phyloP scores from a whole-genome alignment of 2,113 vertebrate species.

The Gnathonemus echidnorhynchus region DNA sequence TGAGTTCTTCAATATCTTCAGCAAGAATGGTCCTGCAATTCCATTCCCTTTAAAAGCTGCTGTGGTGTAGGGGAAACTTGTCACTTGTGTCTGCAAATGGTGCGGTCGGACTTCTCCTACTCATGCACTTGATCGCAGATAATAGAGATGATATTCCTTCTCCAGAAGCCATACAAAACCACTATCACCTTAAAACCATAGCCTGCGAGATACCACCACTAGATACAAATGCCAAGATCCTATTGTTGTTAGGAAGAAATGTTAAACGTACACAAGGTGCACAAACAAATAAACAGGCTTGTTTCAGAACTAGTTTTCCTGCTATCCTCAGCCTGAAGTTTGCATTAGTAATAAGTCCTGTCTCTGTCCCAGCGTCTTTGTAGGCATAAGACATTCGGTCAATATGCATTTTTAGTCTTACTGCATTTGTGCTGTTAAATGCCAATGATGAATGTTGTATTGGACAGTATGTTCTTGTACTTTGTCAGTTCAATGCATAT shows the following conservation, averaged over 20 bases:
- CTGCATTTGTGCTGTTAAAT: background rate
- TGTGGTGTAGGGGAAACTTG: background rate
- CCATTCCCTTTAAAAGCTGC: background rate
- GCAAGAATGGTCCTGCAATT: background rate
- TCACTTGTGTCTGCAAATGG: background rate
- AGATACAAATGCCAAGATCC: background rate
- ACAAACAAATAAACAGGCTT: background rate
- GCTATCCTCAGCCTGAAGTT: background rate
- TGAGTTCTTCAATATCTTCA: background rate
- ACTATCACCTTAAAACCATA: background rate
- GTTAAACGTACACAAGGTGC: background rate
- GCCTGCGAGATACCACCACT: background rate
- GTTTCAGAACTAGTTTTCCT: background rate
- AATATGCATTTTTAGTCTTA: background rate
- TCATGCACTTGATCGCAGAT: background rate
- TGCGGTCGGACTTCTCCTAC: background rate
- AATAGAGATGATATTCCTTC: background rate
- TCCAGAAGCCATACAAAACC: background rate
- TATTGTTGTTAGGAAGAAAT: background rate
- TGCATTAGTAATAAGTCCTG: background rate
- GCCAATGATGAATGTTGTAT: background rate
- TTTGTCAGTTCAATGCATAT: background rate
- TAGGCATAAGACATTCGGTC: background rate
- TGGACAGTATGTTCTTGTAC: background rate
- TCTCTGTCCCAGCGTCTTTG: background rate